Percentiles rank a stretch among this genome's conserved stretches.
Conservation (phyloP, 2,888 invertebrate species). For the Eumacrocentrus americanus region DNA sequence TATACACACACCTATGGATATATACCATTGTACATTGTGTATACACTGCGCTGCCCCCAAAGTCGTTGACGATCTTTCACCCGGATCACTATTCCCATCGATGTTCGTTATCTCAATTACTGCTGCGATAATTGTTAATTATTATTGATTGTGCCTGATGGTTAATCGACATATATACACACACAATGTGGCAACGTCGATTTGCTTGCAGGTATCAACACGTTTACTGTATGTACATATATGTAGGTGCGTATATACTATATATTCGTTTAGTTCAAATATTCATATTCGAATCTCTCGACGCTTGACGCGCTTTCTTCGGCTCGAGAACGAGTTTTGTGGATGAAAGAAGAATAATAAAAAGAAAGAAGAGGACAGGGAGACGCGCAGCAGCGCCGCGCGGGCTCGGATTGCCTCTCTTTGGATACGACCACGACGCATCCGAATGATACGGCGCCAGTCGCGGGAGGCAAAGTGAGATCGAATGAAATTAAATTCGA, state of each 20-base stretch:
- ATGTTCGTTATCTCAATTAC: slow-evolving; percentile 5
- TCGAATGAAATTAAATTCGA: slow-evolving; percentile 41
- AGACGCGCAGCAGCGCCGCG: slow-evolving; percentile 6
- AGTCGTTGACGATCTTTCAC: neutral
- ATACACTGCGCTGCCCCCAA: slow-evolving; percentile 6
- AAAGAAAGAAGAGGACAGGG: slow-evolving; percentile 16
- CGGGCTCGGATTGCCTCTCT: too few relatives aligned
- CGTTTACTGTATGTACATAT: neutral
- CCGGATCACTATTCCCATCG: too few relatives aligned
- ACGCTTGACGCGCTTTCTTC: slow-evolving; percentile 24
- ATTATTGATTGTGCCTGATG: slow-evolving; percentile 28
- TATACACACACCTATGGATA: slow-evolving; percentile 29
- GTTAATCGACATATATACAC: slow-evolving; percentile 10
- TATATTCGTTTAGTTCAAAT: slow-evolving; percentile 32
- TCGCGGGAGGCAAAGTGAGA: slow-evolving; percentile 30
- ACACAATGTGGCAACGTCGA: slow-evolving; percentile 39
- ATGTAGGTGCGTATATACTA: slow-evolving; percentile 27
- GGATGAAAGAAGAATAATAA: slow-evolving; percentile 15
- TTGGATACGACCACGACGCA: slow-evolving; percentile 7
- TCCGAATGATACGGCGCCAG: slow-evolving; percentile 28
- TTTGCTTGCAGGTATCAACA: slow-evolving; percentile 38
- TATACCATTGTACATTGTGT: slow-evolving; percentile 37
- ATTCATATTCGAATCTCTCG: slow-evolving; percentile 25
- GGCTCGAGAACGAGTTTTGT: slow-evolving; percentile 26
- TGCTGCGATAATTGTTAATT: slow-evolving; percentile 33